Percentiles rank a stretch among this genome's conserved stretches.
phyloP scores from a whole-genome alignment of 2,888 invertebrate genomes.

The Cerastis rubricosa region DNA sequence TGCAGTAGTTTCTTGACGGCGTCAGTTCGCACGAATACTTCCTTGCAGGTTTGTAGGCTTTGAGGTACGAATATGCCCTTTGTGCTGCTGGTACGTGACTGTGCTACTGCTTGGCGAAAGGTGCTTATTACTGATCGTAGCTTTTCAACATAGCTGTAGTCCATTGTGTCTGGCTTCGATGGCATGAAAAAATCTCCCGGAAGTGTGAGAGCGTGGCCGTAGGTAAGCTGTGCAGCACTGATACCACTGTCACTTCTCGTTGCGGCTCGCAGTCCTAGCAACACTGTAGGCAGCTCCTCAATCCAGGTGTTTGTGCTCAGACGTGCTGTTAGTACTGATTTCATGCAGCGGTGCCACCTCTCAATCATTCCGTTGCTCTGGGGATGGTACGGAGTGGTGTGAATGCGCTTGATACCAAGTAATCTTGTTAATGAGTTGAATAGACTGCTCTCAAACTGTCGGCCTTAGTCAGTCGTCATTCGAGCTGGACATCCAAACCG shows the following conservation, averaged over 20 bases:
- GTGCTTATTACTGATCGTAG: background rate
- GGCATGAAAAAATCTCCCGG: constrained; percentile 40
- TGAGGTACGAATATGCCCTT: constrained; percentile 27
- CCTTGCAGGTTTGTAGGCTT: constrained; percentile 29
- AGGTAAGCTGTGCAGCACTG: constrained; percentile 39
- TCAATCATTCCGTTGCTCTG: constrained; percentile 36
- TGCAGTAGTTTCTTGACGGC: constrained; percentile 28
- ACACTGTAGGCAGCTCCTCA: constrained; percentile 37
- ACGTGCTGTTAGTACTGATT: constrained; percentile 16
- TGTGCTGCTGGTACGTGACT: background rate
- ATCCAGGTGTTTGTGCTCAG: constrained; percentile 17
- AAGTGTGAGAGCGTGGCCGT: constrained; percentile 25
- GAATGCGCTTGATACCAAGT: constrained; percentile 10
- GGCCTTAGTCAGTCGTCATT: constrained; percentile 32
- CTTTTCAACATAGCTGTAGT: constrained; percentile 3
- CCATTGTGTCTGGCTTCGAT: background rate
- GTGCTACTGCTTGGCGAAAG: background rate
- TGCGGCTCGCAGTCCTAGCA: constrained; percentile 42
- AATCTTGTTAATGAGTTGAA: constrained; percentile 10
- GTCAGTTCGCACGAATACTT: constrained; percentile 48
- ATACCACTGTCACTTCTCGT: constrained; percentile 18
- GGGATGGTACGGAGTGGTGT: constrained; percentile 29
- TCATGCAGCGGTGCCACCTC: constrained; percentile 34
- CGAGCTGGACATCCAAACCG: constrained; percentile 32
- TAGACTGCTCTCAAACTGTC: constrained; percentile 23